phyloP scores from a whole-genome alignment of 1,140 invertebrate species.

The Colletes latitarsis region DNA sequence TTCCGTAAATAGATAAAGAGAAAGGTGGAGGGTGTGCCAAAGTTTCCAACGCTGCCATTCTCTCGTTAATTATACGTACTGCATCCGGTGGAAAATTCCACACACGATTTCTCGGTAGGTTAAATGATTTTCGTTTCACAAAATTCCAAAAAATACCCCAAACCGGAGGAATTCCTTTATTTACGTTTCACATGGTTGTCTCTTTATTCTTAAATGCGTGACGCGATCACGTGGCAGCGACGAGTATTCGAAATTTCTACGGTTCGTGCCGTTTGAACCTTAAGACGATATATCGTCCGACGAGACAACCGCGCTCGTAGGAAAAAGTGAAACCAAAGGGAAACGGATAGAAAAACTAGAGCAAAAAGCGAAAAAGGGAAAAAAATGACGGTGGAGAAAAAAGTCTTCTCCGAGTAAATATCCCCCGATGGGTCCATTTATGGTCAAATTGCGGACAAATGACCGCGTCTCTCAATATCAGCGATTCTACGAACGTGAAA shows the following conservation, averaged over 20 bases:
- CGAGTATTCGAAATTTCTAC: constrained; percentile 69
- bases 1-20: too few relatives aligned
- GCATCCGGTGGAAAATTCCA: too few relatives aligned
- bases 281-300: constrained; percentile 59
- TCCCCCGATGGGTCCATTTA: constrained; percentile 66
- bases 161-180: constrained; percentile 10
- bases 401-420: constrained; percentile 60
- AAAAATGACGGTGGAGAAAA: constrained; percentile 36
- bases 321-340: neutral
- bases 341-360: neutral
- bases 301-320: neutral
- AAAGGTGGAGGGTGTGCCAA: too few relatives aligned
- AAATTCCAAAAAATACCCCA: neutral
- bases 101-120: too few relatives aligned
- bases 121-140: too few relatives aligned
- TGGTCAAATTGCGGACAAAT: constrained; percentile 77
- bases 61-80: too few relatives aligned
- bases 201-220: constrained; percentile 43
- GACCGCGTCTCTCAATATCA: constrained; percentile 66
- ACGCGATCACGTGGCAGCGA: constrained; percentile 2
- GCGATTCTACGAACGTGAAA: constrained; percentile 7
- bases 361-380: constrained; percentile 22
- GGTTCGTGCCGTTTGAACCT: constrained; percentile 69
- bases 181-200: constrained; percentile 12
- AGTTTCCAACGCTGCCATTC: too few relatives aligned